Evolutionary conservation across 37 sponge, comb jelly and placozoan genomes (phyloP).

Genomic region (Spongilla lacustris): DNA sequence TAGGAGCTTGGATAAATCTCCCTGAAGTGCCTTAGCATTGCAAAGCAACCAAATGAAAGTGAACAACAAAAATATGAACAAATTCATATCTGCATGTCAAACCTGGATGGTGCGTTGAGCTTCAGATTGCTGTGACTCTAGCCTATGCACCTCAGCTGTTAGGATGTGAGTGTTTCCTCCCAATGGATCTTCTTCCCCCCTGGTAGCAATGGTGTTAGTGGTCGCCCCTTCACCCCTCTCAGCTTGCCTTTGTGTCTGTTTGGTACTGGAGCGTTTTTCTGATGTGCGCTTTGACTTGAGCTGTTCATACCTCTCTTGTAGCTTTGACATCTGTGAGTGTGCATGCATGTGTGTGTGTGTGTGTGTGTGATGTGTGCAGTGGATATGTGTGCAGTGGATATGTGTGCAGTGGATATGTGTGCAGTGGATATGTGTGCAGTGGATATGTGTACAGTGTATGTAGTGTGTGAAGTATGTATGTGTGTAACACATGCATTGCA

Average conservation of each 20-base stretch:
- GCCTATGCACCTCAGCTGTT: background rate
- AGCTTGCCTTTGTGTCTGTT: background rate
- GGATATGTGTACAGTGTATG: too few relatives aligned
- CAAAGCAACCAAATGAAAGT: background rate
- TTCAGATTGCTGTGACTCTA: background rate
- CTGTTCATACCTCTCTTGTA: conserved; percentile 42
- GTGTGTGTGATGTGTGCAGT: too few relatives aligned
- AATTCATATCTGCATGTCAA: too few relatives aligned
- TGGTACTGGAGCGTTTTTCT: background rate
- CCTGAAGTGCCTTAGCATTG: background rate
- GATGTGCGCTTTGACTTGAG: conserved; percentile 19
- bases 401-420: background rate
- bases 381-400: background rate
- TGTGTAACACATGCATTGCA: too few relatives aligned
- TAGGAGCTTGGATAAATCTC: background rate
- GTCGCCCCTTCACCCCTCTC: background rate
- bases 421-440: background rate
- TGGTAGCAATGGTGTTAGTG: background rate
- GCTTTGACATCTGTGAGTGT: conserved; percentile 11
- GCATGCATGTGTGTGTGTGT: background rate
- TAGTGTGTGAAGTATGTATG: too few relatives aligned
- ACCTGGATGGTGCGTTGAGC: background rate
- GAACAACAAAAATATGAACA: too few relatives aligned
- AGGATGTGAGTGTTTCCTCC: background rate
- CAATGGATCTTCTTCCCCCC: background rate